Base-by-base conservation (phyloP, 2,113 vertebrate genomes). In the Zosterops hypoxanthus region DNA sequence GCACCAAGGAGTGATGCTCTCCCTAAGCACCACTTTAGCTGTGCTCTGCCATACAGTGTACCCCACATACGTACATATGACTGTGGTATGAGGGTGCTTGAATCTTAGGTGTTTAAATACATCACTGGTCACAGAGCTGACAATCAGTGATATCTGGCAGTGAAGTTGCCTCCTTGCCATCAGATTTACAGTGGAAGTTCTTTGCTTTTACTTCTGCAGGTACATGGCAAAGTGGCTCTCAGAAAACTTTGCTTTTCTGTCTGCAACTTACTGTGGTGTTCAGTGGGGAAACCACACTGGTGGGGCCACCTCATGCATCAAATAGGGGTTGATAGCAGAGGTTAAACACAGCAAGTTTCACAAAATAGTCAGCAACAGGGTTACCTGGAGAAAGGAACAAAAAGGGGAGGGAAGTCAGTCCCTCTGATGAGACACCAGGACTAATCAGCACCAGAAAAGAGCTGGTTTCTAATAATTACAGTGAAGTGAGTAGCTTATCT, bases 61-160 rank as follows among this genome's bases (percentile, higher is more conserved):
- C 24, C 24, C 72, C 55, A 23, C 33, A 39, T 1, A 1, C 5
- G 4, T 33, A 53, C 0, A 0, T 14, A 8, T 3, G 17, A 14
- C 23, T 2, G 1, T 33, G 23, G 14, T 9, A 64, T 8, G 18
- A 71, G 69, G 13, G 6, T 3, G 0, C 28, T 77, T 34, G 19
- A 56, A 33, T 60, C 44, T 76, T 31, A 76, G 33, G 26, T 77
- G 46, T 60, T 92, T 47, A 28, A 77, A 85, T 15, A 52, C 59
- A 65, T 21, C 31, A 25, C 11, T 41, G 28, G 41, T 29, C 26
- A 69, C 21, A 83, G 33, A 56, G 56, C 33, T 41, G 55, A 25
- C 23, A 33, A 34, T 21, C 31, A 23, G 55, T 10, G 36, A n/a
- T 46, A 60, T 64, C 81, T 68, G 63, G 73, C 57, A 60, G 31